phyloP scores from a whole-genome alignment of 2,113 vertebrate species.

The Tringa solitaria region DNA sequence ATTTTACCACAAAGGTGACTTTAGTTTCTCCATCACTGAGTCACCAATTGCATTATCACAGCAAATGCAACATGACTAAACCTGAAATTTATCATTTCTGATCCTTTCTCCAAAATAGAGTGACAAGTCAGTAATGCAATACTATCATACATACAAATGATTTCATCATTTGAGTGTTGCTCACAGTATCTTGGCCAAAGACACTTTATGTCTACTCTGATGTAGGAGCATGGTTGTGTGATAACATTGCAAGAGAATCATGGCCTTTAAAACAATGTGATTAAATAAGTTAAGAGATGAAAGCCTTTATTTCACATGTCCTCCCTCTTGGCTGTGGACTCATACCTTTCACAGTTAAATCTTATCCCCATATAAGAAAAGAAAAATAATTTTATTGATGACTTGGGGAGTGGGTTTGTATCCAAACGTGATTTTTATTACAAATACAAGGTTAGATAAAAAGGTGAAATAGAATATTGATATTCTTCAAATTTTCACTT shows the following conservation, averaged over 20 bases:
- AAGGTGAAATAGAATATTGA: not conserved
- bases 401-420: not conserved
- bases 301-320: not conserved
- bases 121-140: not conserved
- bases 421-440: not conserved
- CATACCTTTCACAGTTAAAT: not conserved
- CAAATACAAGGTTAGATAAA: not conserved
- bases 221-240: not conserved
- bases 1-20: not conserved
- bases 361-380: not conserved
- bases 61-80: not conserved
- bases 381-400: not conserved
- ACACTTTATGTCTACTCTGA: not conserved
- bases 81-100: not conserved
- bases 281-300: not conserved
- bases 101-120: not conserved
- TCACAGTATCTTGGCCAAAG: not conserved
- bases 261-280: not conserved
- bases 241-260: not conserved
- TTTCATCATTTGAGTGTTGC: not conserved
- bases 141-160: not conserved
- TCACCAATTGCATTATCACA: not conserved
- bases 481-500: not conserved
- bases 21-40: not conserved
- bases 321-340: not conserved